Base-by-base conservation (phyloP, 2,797 vertebrate genomes). In the Pempheris klunzingeri region DNA sequence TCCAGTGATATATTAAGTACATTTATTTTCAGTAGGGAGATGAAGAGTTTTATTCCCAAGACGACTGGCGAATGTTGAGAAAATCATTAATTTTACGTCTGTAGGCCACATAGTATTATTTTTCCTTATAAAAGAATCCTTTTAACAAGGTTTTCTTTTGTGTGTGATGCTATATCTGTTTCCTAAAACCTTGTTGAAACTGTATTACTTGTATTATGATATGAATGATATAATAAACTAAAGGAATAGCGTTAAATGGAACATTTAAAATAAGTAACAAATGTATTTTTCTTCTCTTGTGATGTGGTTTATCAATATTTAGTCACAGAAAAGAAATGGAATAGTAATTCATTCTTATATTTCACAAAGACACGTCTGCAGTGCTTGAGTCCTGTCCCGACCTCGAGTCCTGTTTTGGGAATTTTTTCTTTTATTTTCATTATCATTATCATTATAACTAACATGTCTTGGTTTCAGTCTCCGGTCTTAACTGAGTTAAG, bases 1-100 rank as follows among this genome's bases (percentile, higher is more conserved):
- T 78, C 26, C 24, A 66, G 5, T 63, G 53, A 70, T 61, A 22
- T 71, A 58, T 82, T 49, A 49, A 39, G 12, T 59, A 4, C 43
- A 58, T 52, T 28, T 64, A 43, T 20, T 64, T 68, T 74, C 69
- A 50, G 49, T 30, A 28, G 7, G 13, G 17, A 68, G 50, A 66
- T 46, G 28, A 67, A 71, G n/a, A 34, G 0, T 44, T 39, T 70
- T 30, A 64, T 74, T 74, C 83, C 46, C 3, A 41, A 44, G 11
- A 65, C 0, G 6, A 44, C 18, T 60, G 14, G 1, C 20, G 70
- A 58, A 44, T 63, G 15, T 59, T 64, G 22, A 26, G 17, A 52
- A 78, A 66, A 50, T 41, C 5, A 50, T 55, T 5, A 8, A 46
- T 55, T 38, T 34, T 18, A 61, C 8, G 18, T 61, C 36, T 20